Evolutionary conservation across 2,113 vertebrate genomes (phyloP), one percentile per base, ranked within the genome.

Genomic region (Ammodramus savannarum): DNA sequence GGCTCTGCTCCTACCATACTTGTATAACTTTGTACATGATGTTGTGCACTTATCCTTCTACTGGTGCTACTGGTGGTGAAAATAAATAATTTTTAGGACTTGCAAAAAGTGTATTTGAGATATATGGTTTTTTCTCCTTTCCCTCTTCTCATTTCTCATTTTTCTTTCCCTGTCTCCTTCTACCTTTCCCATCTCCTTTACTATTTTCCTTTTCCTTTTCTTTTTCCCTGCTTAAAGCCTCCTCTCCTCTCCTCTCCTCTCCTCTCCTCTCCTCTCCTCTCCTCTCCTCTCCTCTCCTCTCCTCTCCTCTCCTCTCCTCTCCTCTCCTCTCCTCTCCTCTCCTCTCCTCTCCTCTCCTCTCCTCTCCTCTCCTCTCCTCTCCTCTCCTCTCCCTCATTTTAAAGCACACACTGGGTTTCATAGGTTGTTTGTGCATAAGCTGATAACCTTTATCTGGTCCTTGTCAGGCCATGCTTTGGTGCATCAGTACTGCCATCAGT

Each of bases 231-330:
- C 22, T 4, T 7, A 46, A 46, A 46, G 12, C 19, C 16, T 27
- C n/a, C 20, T 18, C 4, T 38, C 66, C 39, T 23, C 31, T 25
- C 31, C 21, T 25, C 41, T 29, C 27, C 51, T 6, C 11, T 22
- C 6, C 6, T 7, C 32, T 8, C 5, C 61, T 32, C 10, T 5
- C 16, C 6, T 5, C 10, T 19, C 7, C 6, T 6, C 32, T 10
- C 6, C 27, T 10, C 10, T 87, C 4, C 36, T 31, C 26, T 6
- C 15, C 13, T 16, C 16, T 21, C 11, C 22, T 5, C 5, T 6
- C 26, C 10, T 5, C 59, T 41, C 38, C 5, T 6, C 31, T 10
- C 5, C 38, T 31, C 26, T 6, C 15, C 13, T 16, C 46, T 20
- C 36, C 16, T 21, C 10, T 22, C 6, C 4, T 5, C 31, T 11